Evolutionary conservation across 2,888 invertebrate species (phyloP).

Genomic region (Loripinus fragilis): DNA sequence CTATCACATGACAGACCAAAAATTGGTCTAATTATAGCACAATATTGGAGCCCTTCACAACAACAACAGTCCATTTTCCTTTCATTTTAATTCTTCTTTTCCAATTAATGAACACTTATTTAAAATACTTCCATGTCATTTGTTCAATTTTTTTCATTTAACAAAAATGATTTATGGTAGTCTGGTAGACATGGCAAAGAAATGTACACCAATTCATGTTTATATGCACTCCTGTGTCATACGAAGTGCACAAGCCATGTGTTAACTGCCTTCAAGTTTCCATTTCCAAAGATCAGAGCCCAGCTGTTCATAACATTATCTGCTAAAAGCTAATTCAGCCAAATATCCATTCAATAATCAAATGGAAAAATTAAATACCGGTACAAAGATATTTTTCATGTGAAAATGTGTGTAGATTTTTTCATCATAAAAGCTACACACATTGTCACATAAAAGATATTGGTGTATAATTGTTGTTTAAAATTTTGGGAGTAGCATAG

Average conservation of each 20-base stretch:
- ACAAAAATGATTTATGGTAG: too few relatives aligned
- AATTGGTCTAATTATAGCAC: constrained; percentile 48
- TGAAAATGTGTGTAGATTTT: background rate
- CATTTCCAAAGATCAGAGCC: background rate
- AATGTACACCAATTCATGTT: background rate
- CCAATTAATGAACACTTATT: constrained; percentile 39
- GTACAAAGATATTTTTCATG: background rate
- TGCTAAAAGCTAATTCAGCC: too few relatives aligned
- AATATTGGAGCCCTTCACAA: constrained; percentile 16
- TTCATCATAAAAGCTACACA: background rate
- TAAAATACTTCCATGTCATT: background rate
- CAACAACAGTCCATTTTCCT: constrained; percentile 9
- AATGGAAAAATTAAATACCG: too few relatives aligned
- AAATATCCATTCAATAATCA: too few relatives aligned
- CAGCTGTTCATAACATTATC: background rate
- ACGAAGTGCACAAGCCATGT: too few relatives aligned
- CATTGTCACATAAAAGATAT: background rate
- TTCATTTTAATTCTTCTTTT: constrained; percentile 18
- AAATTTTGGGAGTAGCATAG: too few relatives aligned
- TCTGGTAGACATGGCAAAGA: background rate
- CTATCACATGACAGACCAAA: constrained; percentile 27
- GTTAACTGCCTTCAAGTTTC: background rate
- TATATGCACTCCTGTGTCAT: background rate
- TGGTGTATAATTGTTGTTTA: too few relatives aligned
- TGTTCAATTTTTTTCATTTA: background rate